phyloP scores from a whole-genome alignment of 2,797 vertebrate genomes.

The Schizopygopsis pylzovi region DNA sequence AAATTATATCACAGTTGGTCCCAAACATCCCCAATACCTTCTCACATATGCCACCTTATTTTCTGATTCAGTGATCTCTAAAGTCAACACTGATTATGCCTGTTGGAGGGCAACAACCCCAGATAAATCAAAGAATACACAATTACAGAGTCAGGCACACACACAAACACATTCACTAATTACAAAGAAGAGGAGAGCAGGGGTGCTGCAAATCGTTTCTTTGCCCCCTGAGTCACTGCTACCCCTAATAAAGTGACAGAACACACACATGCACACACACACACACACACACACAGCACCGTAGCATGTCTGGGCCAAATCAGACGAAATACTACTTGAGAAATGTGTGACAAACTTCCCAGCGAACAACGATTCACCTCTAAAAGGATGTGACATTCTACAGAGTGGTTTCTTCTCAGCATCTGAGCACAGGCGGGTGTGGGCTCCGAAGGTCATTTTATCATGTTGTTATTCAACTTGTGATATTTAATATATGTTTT shows the following conservation, averaged over 20 bases:
- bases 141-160: conserved; percentile 19
- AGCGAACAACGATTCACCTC: neutral
- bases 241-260: conserved; percentile 53
- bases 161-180: conserved; percentile 51
- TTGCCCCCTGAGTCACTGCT: conserved; percentile 56
- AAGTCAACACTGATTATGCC: conserved; percentile 44
- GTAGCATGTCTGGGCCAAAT: conserved; percentile 15
- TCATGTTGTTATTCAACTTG: neutral
- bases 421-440: neutral
- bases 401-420: conserved; percentile 15
- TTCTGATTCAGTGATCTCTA: conserved; percentile 53
- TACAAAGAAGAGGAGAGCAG: conserved; percentile 50
- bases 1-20: neutral
- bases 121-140: conserved; percentile 47
- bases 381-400: conserved; percentile 24
- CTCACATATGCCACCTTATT: conserved; percentile 41
- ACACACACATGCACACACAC: conserved; percentile 34
- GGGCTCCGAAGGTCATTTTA: neutral
- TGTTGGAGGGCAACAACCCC: conserved; percentile 42
- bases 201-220: conserved; percentile 53
- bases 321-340: conserved; percentile 31
- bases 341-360: conserved; percentile 30
- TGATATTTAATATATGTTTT: neutral
- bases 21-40: conserved; percentile 24
- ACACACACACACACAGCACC: conserved; percentile 26